A percentile compares a stretch with the other conserved stretches of the same genome.
Evolutionary conservation across 2,888 invertebrate species (phyloP).

Genomic region (Tiliacea aurago): DNA sequence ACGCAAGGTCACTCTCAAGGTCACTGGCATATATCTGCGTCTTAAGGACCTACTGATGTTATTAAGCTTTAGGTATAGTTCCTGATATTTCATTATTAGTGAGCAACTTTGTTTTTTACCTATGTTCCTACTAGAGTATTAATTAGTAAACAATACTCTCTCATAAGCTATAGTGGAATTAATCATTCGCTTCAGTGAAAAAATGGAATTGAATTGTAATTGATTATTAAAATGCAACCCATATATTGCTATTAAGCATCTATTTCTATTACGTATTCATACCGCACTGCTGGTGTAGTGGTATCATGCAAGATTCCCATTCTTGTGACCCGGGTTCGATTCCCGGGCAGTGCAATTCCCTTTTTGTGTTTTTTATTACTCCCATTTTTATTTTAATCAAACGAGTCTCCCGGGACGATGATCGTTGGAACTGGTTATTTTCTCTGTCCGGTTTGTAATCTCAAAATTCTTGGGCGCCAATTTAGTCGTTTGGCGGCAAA

Average conservation of each 20-base stretch:
- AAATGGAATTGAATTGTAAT: slow-evolving; percentile 1
- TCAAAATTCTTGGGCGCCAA: slow-evolving; percentile 54
- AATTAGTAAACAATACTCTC: background rate
- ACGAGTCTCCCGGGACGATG: slow-evolving; percentile 6
- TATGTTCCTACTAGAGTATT: no score
- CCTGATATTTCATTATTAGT: no score
- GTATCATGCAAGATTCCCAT: slow-evolving; percentile 99
- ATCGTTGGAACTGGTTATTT: slow-evolving; percentile 37
- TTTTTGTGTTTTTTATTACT: slow-evolving; percentile 25
- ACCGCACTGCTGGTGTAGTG: slow-evolving; percentile 98
- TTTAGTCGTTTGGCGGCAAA: slow-evolving; percentile 49
- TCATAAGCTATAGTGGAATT: slow-evolving; percentile 10
- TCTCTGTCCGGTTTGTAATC: slow-evolving; percentile 54
- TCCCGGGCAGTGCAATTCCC: slow-evolving; percentile 95
- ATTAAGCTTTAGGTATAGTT: no score
- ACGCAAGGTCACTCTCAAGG: no score
- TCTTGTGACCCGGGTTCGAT: slow-evolving; percentile 99
- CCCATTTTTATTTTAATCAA: slow-evolving; percentile 38
- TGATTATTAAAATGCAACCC: background rate
- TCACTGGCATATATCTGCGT: no score
- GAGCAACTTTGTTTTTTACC: no score
- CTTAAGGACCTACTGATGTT: no score
- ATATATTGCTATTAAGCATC: background rate
- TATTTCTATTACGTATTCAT: fast-evolving
- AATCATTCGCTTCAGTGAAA: slow-evolving; percentile 4